Evolutionary conservation across 2,888 invertebrate species (phyloP), one percentile per base, ranked within the genome.

Genomic region (Deilephila porcellus): DNA sequence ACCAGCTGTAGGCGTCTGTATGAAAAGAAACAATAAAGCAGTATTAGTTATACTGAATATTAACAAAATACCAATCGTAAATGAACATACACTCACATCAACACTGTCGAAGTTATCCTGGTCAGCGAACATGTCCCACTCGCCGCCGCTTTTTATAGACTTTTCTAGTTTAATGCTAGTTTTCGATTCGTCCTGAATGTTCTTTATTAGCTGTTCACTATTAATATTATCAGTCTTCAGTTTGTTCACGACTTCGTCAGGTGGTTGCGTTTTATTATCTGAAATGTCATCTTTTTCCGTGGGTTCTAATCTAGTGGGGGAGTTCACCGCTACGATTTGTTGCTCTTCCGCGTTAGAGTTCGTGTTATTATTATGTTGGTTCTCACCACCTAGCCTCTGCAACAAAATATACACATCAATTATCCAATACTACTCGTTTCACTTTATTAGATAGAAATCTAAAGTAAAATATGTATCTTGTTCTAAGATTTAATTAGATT

Each of bases 91-190:
- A 92, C 92, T 91, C 77, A 93, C 93, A 78, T 88, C 90, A 52
- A 92, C 82, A 82, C 83, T 88, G 29, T 76, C 78, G 64, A 98
- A 97, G 89, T 97, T 97, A 85, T 98, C 98, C 79, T 97, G 97
- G 85, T 99, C 98, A 60, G 99, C 98, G 93, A 98, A 98, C 97
- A 98, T 98, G 85, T 98, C 98, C 97, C 98, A 98, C 81, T 97
- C 97, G 19, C 95, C 32, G 19, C 95, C 32, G n/a, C 71, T 76
- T 37, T 80, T 81, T 29, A 88, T 87, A 0, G 92, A 87, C 76
- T 93, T 91, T 77, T 92, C 89, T 73, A 85, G 72, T 74, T 87
- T 88, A 3, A 79, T 19, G 7, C 79, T 87, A 63, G 83, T 70
- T 79, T 82, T 88, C 72, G 79, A 78, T 80, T 85, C 83, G 75